Percentiles rank a stretch among this genome's conserved stretches.
phyloP scores from a whole-genome alignment of 2,797 vertebrate species.

The Oreortyx pictus region DNA sequence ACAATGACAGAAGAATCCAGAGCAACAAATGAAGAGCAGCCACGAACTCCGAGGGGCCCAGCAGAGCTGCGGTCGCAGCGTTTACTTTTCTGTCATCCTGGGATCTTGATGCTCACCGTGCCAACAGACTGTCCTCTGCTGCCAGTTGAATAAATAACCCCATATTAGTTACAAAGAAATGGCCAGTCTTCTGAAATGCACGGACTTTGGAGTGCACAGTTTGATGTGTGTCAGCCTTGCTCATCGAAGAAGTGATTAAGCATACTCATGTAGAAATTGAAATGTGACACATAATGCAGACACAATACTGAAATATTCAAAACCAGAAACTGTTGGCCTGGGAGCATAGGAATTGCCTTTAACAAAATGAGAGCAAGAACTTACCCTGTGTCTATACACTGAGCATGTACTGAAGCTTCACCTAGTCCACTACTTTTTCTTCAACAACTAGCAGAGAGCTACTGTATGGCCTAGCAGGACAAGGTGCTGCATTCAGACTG shows the following conservation, averaged over 20 bases:
- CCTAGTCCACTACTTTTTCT: not conserved
- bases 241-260: not conserved
- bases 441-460: not conserved
- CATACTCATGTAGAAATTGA: not conserved
- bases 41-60: not conserved
- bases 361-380: not conserved
- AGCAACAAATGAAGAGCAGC: not conserved
- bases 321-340: not conserved
- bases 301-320: not conserved
- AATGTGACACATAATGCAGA: not conserved
- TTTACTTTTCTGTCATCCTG: conserved; percentile 25
- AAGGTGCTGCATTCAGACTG: not conserved
- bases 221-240: not conserved
- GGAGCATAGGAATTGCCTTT: not conserved
- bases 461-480: not conserved
- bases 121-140: not conserved
- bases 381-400: not conserved
- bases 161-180: not conserved
- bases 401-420: not conserved
- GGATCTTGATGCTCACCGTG: not conserved
- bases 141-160: conserved; percentile 17
- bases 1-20: not conserved
- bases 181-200: not conserved
- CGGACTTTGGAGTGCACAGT: not conserved
- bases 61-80: not conserved